Evolutionary conservation across 2,113 vertebrate species (phyloP), one percentile per base, ranked within the genome.

Genomic region (Psammodynastes pulverulentus): DNA sequence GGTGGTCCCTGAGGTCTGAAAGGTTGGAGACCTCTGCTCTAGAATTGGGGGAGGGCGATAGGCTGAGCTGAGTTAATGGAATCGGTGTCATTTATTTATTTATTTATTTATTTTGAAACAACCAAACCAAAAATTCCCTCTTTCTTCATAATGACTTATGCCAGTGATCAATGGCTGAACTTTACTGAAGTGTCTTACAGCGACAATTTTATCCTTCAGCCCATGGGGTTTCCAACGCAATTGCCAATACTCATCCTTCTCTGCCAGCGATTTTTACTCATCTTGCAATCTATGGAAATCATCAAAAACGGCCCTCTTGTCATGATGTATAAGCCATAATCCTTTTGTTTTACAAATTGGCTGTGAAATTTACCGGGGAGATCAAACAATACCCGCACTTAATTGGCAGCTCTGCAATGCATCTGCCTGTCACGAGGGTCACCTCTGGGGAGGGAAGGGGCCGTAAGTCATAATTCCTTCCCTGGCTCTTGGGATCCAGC

Each of bases 251-350:
- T 9, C 4, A 29, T 88, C 93, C 10, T 79, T 93, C 72, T 94
- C 0, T 92, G 45, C 87, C 90, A 93, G 56, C 23, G 0, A 0
- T 84, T 58, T 72, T 91, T 58, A 86, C 5, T 56, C 87, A 39
- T 91, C 93, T 92, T 94, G 48, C 53, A 84, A 49, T 84, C 56
- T 92, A 87, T 92, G 91, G 34, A 90, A 51, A 90, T 90, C 67
- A 92, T 51, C 88, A 93, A 93, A 93, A 93, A 84, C 39, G 54
- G 4, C 91, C 92, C 92, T 43, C 46, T 93, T 94, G 51, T 45
- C 51, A 51, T 79, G 92, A 93, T 94, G 92, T 92, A 85, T 91
- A 48, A 92, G 67, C 5, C 3, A 0, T 26, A 62, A 29, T 58
- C 91, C 89, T 89, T 15, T 52, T 87, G 52, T 84, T 93, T 87